phyloP scores from a whole-genome alignment of 2,797 vertebrate species.

The Schizothorax lantsangensis region DNA sequence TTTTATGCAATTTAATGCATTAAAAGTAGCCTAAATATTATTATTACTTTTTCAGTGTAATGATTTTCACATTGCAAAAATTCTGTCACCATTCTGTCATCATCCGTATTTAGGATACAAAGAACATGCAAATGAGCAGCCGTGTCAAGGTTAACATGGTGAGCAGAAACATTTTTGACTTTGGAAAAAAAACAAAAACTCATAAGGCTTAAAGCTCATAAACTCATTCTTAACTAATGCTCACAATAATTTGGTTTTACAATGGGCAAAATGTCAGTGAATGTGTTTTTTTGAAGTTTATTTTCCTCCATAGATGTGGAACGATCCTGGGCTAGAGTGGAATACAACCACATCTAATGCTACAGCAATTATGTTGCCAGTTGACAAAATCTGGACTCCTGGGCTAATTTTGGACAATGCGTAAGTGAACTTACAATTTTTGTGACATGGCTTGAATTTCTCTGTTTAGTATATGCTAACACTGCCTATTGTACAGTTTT shows the following conservation, averaged over 20 bases:
- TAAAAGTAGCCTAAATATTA: not conserved
- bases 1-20: not conserved
- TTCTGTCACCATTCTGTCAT: not conserved
- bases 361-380: constrained; percentile 67
- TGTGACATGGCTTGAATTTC: not conserved
- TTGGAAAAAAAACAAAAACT: not conserved
- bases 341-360: constrained; percentile 55
- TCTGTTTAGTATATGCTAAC: not conserved
- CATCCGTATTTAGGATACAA: constrained; percentile 69
- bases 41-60: not conserved
- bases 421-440: constrained; percentile 60
- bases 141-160: constrained; percentile 66
- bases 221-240: not conserved
- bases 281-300: not conserved
- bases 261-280: not conserved
- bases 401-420: constrained; percentile 72
- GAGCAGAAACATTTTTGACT: constrained; percentile 42
- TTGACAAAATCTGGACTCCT: constrained; percentile 74
- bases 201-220: not conserved
- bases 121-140: constrained; percentile 65
- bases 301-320: constrained; percentile 65
- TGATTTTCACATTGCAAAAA: not conserved
- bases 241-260: not conserved
- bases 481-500: no score
- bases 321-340: constrained; percentile 69